phyloP scores from a whole-genome alignment of 1,140 invertebrate species.

The Frieseomelitta varia region DNA sequence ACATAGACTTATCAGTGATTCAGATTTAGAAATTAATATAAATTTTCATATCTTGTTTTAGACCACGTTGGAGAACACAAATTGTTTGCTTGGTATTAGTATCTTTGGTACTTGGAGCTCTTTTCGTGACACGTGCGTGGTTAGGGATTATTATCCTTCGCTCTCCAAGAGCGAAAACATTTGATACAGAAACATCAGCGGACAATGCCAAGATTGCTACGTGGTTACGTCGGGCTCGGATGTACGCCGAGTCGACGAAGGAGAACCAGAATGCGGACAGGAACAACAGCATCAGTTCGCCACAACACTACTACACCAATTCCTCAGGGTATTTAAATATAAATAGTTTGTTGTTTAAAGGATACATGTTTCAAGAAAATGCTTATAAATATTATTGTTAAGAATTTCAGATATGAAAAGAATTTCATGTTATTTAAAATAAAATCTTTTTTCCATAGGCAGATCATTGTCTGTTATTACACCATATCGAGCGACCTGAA shows the following conservation, averaged over 20 bases:
- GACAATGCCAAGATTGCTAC: slow-evolving; percentile 72
- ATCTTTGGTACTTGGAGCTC: slow-evolving; percentile 57
- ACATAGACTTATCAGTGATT: neutral
- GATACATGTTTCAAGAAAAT: neutral
- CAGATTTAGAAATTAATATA: neutral
- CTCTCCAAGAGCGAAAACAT: slow-evolving; percentile 24
- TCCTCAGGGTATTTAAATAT: slow-evolving; percentile 47
- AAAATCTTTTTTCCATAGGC: slow-evolving; percentile 39
- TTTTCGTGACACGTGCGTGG: slow-evolving; percentile 65
- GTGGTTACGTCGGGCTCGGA: slow-evolving; percentile 74
- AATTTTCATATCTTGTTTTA: slow-evolving; percentile 32
- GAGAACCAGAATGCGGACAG: slow-evolving; percentile 72
- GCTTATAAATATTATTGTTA: neutral
- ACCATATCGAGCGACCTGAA: slow-evolving; percentile 79
- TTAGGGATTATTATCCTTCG: slow-evolving; percentile 58
- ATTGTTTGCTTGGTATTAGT: slow-evolving; percentile 62
- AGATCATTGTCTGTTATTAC: slow-evolving; percentile 84
- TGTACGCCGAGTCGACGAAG: slow-evolving; percentile 75
- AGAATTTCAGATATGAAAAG: neutral
- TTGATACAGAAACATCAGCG: slow-evolving; percentile 36
- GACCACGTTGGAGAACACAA: slow-evolving; percentile 69
- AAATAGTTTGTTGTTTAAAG: neutral
- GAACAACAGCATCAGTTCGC: slow-evolving; percentile 58
- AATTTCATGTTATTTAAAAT: neutral
- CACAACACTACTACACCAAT: slow-evolving; percentile 42